Evolutionary conservation across 1,140 invertebrate genomes (phyloP).

Genomic region (Listronotus oregonensis): DNA sequence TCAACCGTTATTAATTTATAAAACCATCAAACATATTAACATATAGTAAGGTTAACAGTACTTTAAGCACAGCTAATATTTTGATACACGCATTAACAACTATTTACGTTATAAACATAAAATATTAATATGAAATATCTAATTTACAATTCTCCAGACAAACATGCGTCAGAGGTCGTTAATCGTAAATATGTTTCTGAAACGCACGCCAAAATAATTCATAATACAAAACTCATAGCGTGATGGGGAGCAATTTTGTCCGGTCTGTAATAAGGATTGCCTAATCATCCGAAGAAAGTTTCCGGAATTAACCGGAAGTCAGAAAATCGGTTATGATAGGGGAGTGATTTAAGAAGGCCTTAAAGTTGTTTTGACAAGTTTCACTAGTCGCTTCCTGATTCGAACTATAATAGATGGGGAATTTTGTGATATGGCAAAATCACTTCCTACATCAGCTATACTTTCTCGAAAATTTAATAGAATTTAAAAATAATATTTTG

Average conservation of each 20-base stretch:
- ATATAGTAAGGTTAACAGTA: no score
- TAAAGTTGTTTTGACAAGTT: slow-evolving; percentile 38
- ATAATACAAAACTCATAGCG: slow-evolving; percentile 44
- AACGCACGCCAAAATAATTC: slow-evolving; percentile 42
- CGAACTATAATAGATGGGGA: slow-evolving; percentile 19
- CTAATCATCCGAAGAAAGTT: slow-evolving; percentile 45
- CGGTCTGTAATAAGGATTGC: slow-evolving; percentile 44
- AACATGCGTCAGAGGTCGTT: not conserved
- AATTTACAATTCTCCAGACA: slow-evolving; percentile 3
- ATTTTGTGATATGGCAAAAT: slow-evolving; percentile 19
- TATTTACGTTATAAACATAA: not conserved
- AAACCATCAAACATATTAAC: no score
- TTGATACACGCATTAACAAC: not conserved
- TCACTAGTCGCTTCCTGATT: slow-evolving; percentile 29
- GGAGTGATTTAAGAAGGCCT: slow-evolving; percentile 33
- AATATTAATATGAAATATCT: no score
- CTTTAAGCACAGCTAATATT: no score
- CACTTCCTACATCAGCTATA: slow-evolving; percentile 4
- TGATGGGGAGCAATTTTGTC: slow-evolving; percentile 42
- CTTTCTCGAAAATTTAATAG: no score
- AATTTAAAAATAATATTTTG: no score
- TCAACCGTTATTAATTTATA: no score
- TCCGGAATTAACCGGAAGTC: slow-evolving; percentile 44
- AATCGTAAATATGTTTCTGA: not conserved
- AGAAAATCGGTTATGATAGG: slow-evolving; percentile 45